phyloP scores from a whole-genome alignment of 2,113 vertebrate genomes.

The Cynopterus brachyotis region DNA sequence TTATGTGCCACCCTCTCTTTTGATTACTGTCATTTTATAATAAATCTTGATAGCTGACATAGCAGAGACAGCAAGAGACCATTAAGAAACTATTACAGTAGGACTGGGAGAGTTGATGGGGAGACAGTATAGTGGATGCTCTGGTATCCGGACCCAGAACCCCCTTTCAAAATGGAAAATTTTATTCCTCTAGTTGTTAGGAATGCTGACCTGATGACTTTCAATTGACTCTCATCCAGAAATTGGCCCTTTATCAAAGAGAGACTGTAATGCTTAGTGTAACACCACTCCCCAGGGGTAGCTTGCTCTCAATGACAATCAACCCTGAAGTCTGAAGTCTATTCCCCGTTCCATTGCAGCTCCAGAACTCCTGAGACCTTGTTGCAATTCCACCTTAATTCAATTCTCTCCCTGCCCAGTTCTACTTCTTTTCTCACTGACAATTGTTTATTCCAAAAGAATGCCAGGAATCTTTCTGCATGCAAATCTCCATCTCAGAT shows the following conservation, averaged over 20 bases:
- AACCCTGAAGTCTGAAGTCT: not conserved
- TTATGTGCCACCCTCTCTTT: not conserved
- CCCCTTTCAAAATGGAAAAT: not conserved
- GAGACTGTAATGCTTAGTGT: not conserved
- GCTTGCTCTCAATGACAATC: not conserved
- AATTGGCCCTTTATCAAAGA: not conserved
- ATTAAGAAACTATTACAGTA: not conserved
- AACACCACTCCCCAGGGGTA: not conserved
- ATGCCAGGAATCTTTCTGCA: not conserved
- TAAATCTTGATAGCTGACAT: not conserved
- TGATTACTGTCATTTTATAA: not conserved
- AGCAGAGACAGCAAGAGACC: not conserved
- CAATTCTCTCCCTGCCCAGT: not conserved
- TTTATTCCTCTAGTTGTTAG: not conserved
- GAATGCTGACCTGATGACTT: not conserved
- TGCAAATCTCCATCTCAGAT: not conserved
- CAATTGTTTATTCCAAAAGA: not conserved
- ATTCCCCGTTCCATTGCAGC: not conserved
- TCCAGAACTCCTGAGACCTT: not conserved
- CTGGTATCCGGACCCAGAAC: not conserved
- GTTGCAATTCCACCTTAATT: not conserved
- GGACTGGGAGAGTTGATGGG: not conserved
- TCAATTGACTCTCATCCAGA: not conserved
- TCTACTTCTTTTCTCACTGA: not conserved
- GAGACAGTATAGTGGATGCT: not conserved